Percentiles rank a stretch among this genome's conserved stretches.
Evolutionary conservation across 2,797 vertebrate species (phyloP).

Genomic region (Enoplosus armatus): DNA sequence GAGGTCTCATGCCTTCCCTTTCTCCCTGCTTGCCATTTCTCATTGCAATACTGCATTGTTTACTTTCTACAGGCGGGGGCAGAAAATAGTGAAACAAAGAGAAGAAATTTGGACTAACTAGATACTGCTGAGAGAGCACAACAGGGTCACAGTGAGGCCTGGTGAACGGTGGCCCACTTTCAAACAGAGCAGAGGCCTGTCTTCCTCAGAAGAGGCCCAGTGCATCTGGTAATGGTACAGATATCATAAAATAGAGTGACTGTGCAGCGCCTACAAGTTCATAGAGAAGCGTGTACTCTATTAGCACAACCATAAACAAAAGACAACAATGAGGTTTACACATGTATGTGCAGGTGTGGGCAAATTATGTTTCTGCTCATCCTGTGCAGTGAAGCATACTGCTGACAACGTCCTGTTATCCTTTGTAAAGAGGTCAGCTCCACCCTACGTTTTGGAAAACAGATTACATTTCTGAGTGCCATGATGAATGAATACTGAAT

Average conservation of each 20-base stretch:
- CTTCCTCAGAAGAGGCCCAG: slow-evolving; percentile 33
- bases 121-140: slow-evolving; percentile 70
- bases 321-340: background rate
- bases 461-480: background rate
- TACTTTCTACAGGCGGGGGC: slow-evolving; percentile 72
- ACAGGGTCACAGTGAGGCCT: slow-evolving; percentile 61
- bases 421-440: slow-evolving; percentile 9
- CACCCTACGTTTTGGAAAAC: background rate
- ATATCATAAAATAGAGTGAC: slow-evolving; percentile 37
- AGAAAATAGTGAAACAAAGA: slow-evolving; percentile 75
- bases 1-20: slow-evolving; percentile 65
- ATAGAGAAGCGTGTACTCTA: slow-evolving; percentile 2
- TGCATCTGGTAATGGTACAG: slow-evolving; percentile 33
- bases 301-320: slow-evolving; percentile 20
- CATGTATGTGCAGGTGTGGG: background rate
- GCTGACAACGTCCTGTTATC: background rate
- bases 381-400: background rate
- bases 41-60: slow-evolving; percentile 79
- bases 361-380: slow-evolving; percentile 16
- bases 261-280: slow-evolving; percentile 3
- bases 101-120: slow-evolving; percentile 71
- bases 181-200: slow-evolving; percentile 14
- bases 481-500: background rate
- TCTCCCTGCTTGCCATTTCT: slow-evolving; percentile 73
- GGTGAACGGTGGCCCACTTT: slow-evolving; percentile 60